A percentile compares a stretch with the other conserved stretches of the same genome.
Conservation (phyloP, 2,888 invertebrate genomes). For the Lathronympha strigana region DNA sequence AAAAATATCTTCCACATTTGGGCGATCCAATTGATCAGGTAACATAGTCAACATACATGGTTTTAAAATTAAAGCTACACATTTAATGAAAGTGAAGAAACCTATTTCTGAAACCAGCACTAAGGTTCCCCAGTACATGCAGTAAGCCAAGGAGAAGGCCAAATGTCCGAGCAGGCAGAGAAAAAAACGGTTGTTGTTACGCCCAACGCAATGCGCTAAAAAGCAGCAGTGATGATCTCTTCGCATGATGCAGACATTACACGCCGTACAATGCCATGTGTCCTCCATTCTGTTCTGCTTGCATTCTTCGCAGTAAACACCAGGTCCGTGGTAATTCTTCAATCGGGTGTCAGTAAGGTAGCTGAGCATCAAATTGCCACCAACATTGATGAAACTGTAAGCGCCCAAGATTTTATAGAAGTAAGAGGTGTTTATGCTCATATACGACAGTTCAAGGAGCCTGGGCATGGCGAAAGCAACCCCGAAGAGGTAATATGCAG, state of each 20-base stretch:
- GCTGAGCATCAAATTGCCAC: conserved; percentile 13
- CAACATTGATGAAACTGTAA: conserved; percentile 5
- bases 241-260: conserved; percentile 91
- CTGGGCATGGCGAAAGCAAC: background rate
- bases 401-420: background rate
- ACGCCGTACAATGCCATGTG: conserved; percentile 93
- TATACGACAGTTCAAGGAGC: background rate
- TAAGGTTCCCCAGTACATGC: conserved; percentile 86
- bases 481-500: background rate
- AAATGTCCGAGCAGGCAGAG: conserved; percentile 88
- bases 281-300: conserved; percentile 88
- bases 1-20: conserved; percentile 55
- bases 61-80: background rate
- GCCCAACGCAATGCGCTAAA: conserved; percentile 92
- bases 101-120: conserved; percentile 81
- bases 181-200: conserved; percentile 92
- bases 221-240: conserved; percentile 94
- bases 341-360: background rate
- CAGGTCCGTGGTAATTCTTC: conserved; percentile 38
- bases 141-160: conserved; percentile 84
- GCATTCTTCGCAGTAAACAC: conserved; percentile 88
- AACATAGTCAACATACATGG: background rate
- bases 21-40: conserved; percentile 42
- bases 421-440: background rate
- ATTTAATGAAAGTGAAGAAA: conserved; percentile 22